Evolutionary conservation across 2,113 vertebrate species (phyloP), one percentile per base, ranked within the genome.

Genomic region (Calidris pygmaea): DNA sequence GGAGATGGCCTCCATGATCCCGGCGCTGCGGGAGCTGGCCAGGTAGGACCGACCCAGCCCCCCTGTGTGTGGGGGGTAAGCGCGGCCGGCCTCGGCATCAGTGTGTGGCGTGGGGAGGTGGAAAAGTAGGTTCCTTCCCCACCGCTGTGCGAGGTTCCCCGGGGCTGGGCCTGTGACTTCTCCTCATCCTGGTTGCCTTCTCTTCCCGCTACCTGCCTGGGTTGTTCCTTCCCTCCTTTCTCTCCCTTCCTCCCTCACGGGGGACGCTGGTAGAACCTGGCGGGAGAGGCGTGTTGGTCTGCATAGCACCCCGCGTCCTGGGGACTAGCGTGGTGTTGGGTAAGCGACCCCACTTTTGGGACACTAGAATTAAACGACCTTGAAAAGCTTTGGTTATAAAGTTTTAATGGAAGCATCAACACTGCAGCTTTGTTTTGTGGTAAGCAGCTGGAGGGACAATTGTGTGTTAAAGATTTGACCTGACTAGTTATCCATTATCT

Each of bases 1-100:
- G 52, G 96, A 99, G 91, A 98, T 99, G 99, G 98, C 99, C 6
- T 99, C 99, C 5, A 99, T 99, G 99, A 99, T 99, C 65, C 99
- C 99, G 39, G 99, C 99, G 65, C 98, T 99, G 47, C 98, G 99
- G 95, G 99, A 99, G 96, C 97, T 99, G 73, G 98, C 98, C 39
- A 98, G 99, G 99, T 99, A 97, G 89, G 97, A 34, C 12, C 4
- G 22, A 22, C 21, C 8, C 12, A 7, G n/a, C 15, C 12, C 5
- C 16, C 10, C 47, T 47, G 26, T 2, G 26, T 5, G 14, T 4
- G 15, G 15, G 15, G 17, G 10, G 1, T 27, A 21, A 62, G 29
- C 7, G 9, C 4, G 18, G 19, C 11, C 1, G 12, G 63, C 8
- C 14, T n/a, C 15, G 3, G 30, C 13, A 6, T 32, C 34, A 15